These are phyloP conservation scores for Biston betularia DNA, from an alignment of 2,888 invertebrate genomes.

Conservation along the genomic window DNA sequence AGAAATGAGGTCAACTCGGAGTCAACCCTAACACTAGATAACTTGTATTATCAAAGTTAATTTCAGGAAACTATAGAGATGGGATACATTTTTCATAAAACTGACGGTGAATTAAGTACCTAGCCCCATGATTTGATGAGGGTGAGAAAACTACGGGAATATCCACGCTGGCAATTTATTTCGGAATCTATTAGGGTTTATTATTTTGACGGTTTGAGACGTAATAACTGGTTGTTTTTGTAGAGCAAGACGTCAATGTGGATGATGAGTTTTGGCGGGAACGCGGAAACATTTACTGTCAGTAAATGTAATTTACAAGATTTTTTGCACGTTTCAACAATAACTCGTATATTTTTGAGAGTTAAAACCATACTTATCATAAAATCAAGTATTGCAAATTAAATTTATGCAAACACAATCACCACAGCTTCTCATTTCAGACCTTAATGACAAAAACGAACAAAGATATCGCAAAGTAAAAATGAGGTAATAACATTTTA, in stretches of 20 bases:
- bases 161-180: slow-evolving; percentile 23
- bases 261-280: too few relatives aligned
- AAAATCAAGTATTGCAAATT: not conserved
- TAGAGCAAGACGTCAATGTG: too few relatives aligned
- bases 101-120: slow-evolving; percentile 56
- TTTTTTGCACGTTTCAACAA: too few relatives aligned
- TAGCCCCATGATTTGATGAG: slow-evolving; percentile 49
- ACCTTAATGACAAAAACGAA: slow-evolving; percentile 23
- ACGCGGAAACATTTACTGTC: too few relatives aligned
- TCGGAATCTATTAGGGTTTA: slow-evolving; percentile 7
- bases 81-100: slow-evolving; percentile 59
- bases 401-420: slow-evolving; percentile 26
- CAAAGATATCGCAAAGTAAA: slow-evolving; percentile 27
- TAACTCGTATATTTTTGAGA: too few relatives aligned
- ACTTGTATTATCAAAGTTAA: slow-evolving; percentile 49
- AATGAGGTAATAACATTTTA: slow-evolving; percentile 26
- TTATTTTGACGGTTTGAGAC: too few relatives aligned
- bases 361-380: not conserved
- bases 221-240: too few relatives aligned
- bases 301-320: too few relatives aligned
- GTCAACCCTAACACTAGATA: slow-evolving; percentile 31
- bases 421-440: slow-evolving; percentile 18
- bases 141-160: slow-evolving; percentile 30
- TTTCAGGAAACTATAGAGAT: slow-evolving; percentile 44
- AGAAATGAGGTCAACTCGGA: not conserved